Evolutionary conservation across 1,140 invertebrate genomes (phyloP).

Genomic region (Caerostris extrusa): DNA sequence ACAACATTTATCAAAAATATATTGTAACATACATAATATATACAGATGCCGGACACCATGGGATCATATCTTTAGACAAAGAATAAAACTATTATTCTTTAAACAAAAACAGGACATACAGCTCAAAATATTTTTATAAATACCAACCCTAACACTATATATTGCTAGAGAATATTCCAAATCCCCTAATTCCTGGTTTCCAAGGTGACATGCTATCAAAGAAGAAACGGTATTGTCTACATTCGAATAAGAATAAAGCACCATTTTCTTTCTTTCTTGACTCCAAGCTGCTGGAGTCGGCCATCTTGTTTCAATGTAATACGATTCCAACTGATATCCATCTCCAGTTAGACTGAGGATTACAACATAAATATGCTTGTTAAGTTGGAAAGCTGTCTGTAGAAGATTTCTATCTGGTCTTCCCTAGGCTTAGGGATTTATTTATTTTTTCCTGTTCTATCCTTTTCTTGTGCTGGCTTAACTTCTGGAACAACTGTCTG

Average conservation of each 20-base stretch:
- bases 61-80: no score
- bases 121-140: no score
- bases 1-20: no score
- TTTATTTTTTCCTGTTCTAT: not conserved
- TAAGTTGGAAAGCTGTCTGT: slow-evolving; percentile 20
- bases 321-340: slow-evolving; percentile 11
- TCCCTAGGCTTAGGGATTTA: slow-evolving; percentile 22
- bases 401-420: slow-evolving; percentile 5
- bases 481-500: not conserved
- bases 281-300: not conserved
- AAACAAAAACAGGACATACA: no score
- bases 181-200: not conserved
- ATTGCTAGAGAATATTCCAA: no score
- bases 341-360: not conserved
- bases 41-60: no score
- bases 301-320: slow-evolving; percentile 20
- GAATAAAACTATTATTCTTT: no score
- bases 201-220: not conserved
- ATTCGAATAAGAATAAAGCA: not conserved
- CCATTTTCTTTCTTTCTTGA: not conserved
- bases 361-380: slow-evolving; percentile 39
- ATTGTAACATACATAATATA: no score
- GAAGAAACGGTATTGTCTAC: not conserved
- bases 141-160: no score
- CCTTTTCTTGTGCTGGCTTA: not conserved